Base-by-base conservation (phyloP, 2,113 vertebrate species). In the Rhabdomys dilectus region DNA sequence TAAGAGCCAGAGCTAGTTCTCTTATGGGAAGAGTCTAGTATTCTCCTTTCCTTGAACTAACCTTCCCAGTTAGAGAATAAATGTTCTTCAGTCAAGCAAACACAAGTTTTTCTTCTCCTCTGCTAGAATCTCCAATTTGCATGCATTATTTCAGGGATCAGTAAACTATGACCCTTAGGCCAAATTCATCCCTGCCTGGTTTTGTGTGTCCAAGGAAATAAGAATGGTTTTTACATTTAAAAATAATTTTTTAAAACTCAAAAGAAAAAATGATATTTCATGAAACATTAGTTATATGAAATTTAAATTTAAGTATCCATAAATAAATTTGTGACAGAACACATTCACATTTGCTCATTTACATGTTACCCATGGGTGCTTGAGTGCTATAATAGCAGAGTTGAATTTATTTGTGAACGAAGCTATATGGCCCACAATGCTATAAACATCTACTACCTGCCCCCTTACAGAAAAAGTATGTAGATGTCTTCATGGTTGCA, bases 1-100 rank as follows among this genome's bases (percentile, higher is more conserved):
- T 82, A 90, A 87, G 5, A 3, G 13, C 58, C 60, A 89, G 29
- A 68, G 21, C 22, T 75, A 86, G 51, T 48, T 89, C 73, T 77
- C 42, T 82, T 89, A 53, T 26, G 24, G n/a, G 68, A 58, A 88
- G 96, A 45, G 3, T 2, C 66, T 58, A 70, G n/a, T 51, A 10
- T 2, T 51, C 60, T 72, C 34, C 68, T 95, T 95, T 87, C 85
- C 80, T 87, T 87, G 93, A 96, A 96, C 36, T 96, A 93, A 97
- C 42, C 84, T 95, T 97, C 60, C 60, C 73, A 92, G n/a, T 78
- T 60, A 60, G 78, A 89, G 77, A 91, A 88, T 45, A 96, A 82
- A 60, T 89, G 22, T 90, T 96, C 88, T 91, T 88, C 39, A 97
- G 91, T 91, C 34, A 91, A 87, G 29, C 16, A 22, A 97, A 93